Conservation (phyloP, 2,797 vertebrate genomes). For the Oryzias sinensis region DNA sequence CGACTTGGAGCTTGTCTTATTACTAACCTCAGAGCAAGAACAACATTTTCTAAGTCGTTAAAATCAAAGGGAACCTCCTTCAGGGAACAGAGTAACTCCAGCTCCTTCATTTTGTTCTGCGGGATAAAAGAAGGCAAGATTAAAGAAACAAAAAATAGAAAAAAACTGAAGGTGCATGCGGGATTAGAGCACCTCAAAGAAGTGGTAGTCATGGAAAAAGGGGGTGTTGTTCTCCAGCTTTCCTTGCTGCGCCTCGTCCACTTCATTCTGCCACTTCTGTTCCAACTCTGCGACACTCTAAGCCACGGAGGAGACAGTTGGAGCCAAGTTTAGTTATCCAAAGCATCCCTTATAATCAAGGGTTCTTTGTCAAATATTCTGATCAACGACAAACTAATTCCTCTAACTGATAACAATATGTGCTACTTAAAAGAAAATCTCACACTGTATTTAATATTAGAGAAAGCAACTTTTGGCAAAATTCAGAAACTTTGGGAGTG, state of each 20-base stretch:
- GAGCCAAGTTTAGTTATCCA: constrained; percentile 7
- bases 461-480: too few relatives aligned
- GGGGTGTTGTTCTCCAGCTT: constrained; percentile 94
- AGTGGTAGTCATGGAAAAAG: constrained; percentile 98
- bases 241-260: constrained; percentile 91
- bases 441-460: too few relatives aligned
- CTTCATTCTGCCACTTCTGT: constrained; percentile 98
- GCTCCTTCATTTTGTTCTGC: constrained; percentile 97
- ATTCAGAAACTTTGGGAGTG: background rate
- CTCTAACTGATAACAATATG: too few relatives aligned
- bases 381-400: too few relatives aligned
- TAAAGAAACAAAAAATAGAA: background rate
- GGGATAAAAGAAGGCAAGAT: constrained; percentile 11
- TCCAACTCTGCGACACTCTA: constrained; percentile 97
- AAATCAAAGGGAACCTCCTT: constrained; percentile 94
- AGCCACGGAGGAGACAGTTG: constrained; percentile 24
- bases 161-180: background rate
- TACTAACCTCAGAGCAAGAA: constrained; percentile 87
- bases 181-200: constrained; percentile 85
- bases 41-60: constrained; percentile 93
- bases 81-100: constrained; percentile 95
- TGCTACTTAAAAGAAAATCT: too few relatives aligned
- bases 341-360: too few relatives aligned
- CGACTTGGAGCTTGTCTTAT: background rate
- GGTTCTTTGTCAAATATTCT: too few relatives aligned